Base-by-base conservation (phyloP, 2,113 vertebrate species). In the Osmerus eperlanus region DNA sequence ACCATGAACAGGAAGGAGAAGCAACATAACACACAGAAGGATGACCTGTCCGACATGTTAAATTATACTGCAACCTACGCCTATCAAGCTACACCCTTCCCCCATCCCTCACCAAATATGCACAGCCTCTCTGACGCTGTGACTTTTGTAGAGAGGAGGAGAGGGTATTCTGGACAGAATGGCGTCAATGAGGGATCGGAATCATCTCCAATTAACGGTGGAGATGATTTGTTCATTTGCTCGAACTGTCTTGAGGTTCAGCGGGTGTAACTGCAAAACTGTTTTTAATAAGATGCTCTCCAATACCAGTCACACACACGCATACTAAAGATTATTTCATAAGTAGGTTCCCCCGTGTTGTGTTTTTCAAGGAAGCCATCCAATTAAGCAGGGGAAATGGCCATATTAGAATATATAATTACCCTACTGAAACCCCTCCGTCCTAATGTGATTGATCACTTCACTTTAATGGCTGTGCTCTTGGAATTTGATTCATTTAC, bases 71-170 rank as follows among this genome's bases (percentile, higher is more conserved):
- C 59, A n/a, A n/a, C n/a, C n/a, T n/a, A 79, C 75, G 81, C 83
- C 85, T 88, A 87, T 87, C 88, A 88, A 78, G 75, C 60, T 56
- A 70, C 70, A 6, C 61, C 29, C 28, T 16, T n/a, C 32, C 56
- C 70, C 65, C 71, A 73, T 73, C 66, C 61, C 74, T 76, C 75
- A 68, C 55, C 19, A 54, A 73, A 70, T 70, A 61, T 66, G 73
- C 82, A 77, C 64, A 60, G 56, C 67, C 68, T 75, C 75, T 75
- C 71, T 25, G 68, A 72, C 78, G 86, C 79, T 81, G 41, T 77
- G 82, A 84, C 84, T 83, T 85, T 73, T 75, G 76, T 0, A 23
- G 61, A 32, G 47, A 66, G 71, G 73, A 70, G 62, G 36, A 54
- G 72, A 54, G 61, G 32, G 47, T 32, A 29, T 66, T 75, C 73